Evolutionary conservation across 2,797 vertebrate genomes (phyloP), one percentile per base, ranked within the genome.

Genomic region (Glossophaga mutica): DNA sequence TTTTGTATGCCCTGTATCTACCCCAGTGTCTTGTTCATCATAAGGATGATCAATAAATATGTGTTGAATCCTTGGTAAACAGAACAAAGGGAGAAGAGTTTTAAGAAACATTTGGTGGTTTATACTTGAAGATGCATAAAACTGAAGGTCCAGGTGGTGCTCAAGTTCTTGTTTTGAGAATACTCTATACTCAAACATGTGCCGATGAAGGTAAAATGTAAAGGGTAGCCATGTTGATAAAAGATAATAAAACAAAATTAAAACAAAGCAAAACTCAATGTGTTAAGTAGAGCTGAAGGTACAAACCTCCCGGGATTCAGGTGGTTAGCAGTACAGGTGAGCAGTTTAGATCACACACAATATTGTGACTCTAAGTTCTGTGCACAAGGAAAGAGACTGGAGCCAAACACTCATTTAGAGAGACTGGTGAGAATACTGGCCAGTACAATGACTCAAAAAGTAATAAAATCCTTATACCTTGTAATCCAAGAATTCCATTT

Each of bases 1-100:
- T 95, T 96, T 87, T 44, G 37, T 68, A 91, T 34, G 9, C 44
- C 22, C 39, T 79, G 12, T 83, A 57, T 97, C 42, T 77, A 73
- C 29, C 42, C 55, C 39, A 84, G 50, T 67, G 6, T 93, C 82
- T 90, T 85, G 4, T n/a, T 95, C 42, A 87, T 57, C 48, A 83
- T 68, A 92, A 91, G 71, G 59, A 77, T 44, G 48, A 70, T 44
- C 44, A 91, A 76, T 55, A 71, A 68, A 85, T 74, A 70, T 12
- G 12, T 50, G 3, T 44, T 96, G 65, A 85, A 87, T 94, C 62
- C 50, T 92, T 57, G 50, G 44, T 79, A 79, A 86, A 71, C 0
- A 85, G 59, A 88, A 74, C 11, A 74, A 82, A 78, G 8, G 5
- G 37, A 57, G 48, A 93, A 89, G 68, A 74, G n/a, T 86, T 95